Evolutionary conservation across 1,140 invertebrate species (phyloP), one percentile per base, ranked within the genome.

Genomic region (Halyomorpha halys): DNA sequence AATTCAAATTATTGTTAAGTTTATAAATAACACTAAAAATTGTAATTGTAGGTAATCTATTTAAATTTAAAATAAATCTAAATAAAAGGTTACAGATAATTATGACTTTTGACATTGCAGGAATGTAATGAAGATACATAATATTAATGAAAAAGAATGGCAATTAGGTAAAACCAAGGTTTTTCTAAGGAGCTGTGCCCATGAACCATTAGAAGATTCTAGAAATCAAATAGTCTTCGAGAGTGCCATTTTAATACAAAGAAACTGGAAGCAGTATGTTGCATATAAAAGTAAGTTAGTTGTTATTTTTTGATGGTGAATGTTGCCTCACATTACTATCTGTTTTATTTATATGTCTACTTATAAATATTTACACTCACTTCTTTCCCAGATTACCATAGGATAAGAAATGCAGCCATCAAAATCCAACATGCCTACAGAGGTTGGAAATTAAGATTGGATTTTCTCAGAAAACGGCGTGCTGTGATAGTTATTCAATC

Each of bases 141-240:
- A 81, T 44, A 75, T 90, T n/a, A 79, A 82, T 0, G 74, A 76
- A 9, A 85, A 79, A 14, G 86, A 96, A 73, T 96, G 91, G 91
- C 91, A 97, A 76, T 85, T 94, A 62, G 94, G 94, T 8, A 89
- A 87, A 74, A 86, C 83, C 2, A 95, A 94, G 77, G 86, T 97
- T 49, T 94, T 97, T 74, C 79, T 97, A 66, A 78, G 91, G 60
- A 86, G 82, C 56, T 84, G 83, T 60, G 87, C 91, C 19, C 89
- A 94, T 74, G 89, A 94, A 71, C 89, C 90, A 0, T 76, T 97
- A 0, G 94, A 97, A 74, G 90, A 94, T 65, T 77, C 77, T 6
- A 76, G 90, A 64, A 85, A 84, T 65, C 76, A 81, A 47, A 78
- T 92, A 30, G 75, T 92, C 19, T 81, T 80, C 45, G 75, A 77